phyloP scores from a whole-genome alignment of 2,888 invertebrate species.

The Helleia helle region DNA sequence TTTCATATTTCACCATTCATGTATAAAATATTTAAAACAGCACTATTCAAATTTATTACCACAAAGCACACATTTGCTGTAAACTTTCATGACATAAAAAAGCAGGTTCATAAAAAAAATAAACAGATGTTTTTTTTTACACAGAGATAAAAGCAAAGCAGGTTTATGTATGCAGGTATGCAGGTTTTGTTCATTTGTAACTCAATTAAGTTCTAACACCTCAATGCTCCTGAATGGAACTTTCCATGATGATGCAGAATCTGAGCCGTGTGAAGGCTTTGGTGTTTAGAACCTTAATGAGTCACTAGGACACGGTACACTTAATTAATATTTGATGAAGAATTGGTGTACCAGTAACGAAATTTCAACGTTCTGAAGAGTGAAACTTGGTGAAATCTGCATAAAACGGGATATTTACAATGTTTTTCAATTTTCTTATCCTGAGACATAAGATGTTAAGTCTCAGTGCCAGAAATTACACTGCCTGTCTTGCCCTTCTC shows the following conservation, averaged over 20 bases:
- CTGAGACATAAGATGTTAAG: too few species aligned
- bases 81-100: constrained; percentile 3
- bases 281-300: constrained; percentile 5
- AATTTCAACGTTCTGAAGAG: too few species aligned
- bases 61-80: not conserved
- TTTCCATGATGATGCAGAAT: not conserved
- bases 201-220: constrained; percentile 18
- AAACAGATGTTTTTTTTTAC: constrained; percentile 10
- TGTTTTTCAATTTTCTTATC: too few species aligned
- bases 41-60: not conserved
- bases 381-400: too few species aligned
- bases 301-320: not conserved
- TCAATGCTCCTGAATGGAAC: constrained; percentile 15
- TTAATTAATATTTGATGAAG: too few species aligned
- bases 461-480: too few species aligned
- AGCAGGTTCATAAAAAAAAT: constrained; percentile 10
- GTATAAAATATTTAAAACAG: too few species aligned
- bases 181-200: constrained; percentile 18
- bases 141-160: constrained; percentile 15
- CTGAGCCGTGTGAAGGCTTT: constrained; percentile 4
- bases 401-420: too few species aligned
- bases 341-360: too few species aligned
- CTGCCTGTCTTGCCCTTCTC: too few species aligned
- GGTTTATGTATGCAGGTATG: constrained; percentile 12
- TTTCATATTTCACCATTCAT: too few species aligned